phyloP scores from a whole-genome alignment of 1,140 invertebrate species.

The Camponotus floridanus region DNA sequence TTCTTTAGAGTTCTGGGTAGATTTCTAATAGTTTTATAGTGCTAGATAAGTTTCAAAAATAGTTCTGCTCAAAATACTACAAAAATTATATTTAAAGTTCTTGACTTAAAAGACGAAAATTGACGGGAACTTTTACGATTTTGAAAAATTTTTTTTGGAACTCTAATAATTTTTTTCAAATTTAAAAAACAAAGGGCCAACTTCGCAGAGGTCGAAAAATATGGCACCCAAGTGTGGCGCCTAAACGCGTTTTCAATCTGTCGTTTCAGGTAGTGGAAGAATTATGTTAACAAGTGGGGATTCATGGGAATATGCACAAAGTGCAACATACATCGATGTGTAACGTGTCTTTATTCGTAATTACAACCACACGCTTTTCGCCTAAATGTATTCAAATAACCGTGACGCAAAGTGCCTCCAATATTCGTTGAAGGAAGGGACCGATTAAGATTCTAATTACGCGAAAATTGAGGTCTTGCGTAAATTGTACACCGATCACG shows the following conservation, averaged over 20 bases:
- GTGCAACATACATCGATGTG: background rate
- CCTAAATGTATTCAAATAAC: background rate
- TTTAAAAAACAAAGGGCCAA: too few species aligned
- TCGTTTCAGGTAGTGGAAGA: background rate
- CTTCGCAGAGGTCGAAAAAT: too few species aligned
- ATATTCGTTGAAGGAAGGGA: background rate
- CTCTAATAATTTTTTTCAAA: too few species aligned
- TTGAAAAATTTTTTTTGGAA: too few species aligned
- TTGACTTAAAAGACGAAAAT: too few species aligned
- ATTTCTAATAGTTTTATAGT: too few species aligned
- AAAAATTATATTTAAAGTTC: too few species aligned
- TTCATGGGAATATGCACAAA: slow-evolving; percentile 13
- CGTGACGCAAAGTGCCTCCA: background rate
- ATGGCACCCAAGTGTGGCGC: background rate
- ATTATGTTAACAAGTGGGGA: background rate
- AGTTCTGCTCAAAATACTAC: too few species aligned
- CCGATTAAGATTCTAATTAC: slow-evolving; percentile 16
- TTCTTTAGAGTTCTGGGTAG: too few species aligned
- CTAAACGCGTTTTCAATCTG: background rate
- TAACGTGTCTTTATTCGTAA: background rate
- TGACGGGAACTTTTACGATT: too few species aligned
- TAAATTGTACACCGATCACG: slow-evolving; percentile 27
- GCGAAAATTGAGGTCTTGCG: slow-evolving; percentile 9
- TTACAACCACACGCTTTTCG: background rate
- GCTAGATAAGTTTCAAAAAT: too few species aligned